Conservation (phyloP, 2,888 invertebrate species). For the Calameuta filiformis region DNA sequence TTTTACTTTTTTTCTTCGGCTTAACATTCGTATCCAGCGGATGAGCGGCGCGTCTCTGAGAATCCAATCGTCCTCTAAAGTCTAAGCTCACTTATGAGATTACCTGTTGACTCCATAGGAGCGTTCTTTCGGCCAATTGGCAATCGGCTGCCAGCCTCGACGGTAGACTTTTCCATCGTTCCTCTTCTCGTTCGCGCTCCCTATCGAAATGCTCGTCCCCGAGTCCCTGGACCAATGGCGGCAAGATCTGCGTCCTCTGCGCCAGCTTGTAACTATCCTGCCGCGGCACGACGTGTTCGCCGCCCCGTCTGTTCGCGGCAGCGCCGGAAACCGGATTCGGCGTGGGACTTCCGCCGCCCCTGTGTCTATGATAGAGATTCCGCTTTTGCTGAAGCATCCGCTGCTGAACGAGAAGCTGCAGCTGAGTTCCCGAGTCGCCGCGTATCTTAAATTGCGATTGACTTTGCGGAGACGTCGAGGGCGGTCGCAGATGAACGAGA, state of each 20-base stretch:
- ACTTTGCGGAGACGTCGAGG: slow-evolving; percentile 50
- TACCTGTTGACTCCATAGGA: slow-evolving; percentile 63
- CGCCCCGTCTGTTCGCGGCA: slow-evolving; percentile 10
- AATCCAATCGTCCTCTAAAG: slow-evolving; percentile 17
- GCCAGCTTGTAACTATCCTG: slow-evolving; percentile 91
- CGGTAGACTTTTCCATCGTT: slow-evolving; percentile 61
- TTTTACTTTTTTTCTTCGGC: background rate
- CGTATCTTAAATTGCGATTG: slow-evolving; percentile 55
- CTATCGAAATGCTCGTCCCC: slow-evolving; percentile 51
- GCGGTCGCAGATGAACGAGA: slow-evolving; percentile 56
- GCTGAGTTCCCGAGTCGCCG: slow-evolving; percentile 68
- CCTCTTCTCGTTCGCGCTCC: slow-evolving; percentile 56
- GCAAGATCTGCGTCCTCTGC: slow-evolving; percentile 84
- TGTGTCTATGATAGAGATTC: slow-evolving; percentile 56
- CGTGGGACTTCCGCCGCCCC: slow-evolving; percentile 54
- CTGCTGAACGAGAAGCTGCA: slow-evolving; percentile 89
- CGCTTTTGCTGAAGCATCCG: slow-evolving; percentile 87
- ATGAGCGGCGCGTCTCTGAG: slow-evolving; percentile 7
- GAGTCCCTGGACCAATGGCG: slow-evolving; percentile 73
- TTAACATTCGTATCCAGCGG: background rate
- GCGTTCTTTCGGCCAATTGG: slow-evolving; percentile 58
- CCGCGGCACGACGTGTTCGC: slow-evolving; percentile 83
- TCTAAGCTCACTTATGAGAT: slow-evolving; percentile 37
- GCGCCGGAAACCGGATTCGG: slow-evolving; percentile 42
- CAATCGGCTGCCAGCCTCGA: slow-evolving; percentile 60